These are phyloP conservation scores for Rostratula benghalensis DNA, from an alignment of 2,113 vertebrate species.

Conservation along the genomic window DNA sequence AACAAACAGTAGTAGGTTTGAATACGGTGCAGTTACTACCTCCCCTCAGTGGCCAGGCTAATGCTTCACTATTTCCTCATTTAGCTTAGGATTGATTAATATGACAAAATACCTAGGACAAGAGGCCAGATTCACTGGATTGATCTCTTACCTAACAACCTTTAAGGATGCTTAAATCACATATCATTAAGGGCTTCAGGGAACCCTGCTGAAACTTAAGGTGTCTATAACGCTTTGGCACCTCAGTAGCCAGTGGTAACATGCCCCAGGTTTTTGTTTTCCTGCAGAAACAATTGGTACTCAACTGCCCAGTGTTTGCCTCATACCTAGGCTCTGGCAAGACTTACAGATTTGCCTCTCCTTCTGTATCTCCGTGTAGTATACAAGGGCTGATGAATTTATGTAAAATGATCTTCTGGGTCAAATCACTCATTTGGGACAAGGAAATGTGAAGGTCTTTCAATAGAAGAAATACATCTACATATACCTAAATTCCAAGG, in stretches of 20 bases:
- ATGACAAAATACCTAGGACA: background rate
- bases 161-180: background rate
- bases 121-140: background rate
- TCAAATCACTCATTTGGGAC: background rate
- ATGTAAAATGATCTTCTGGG: background rate
- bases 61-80: background rate
- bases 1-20: background rate
- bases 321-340: background rate
- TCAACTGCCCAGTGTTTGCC: accelerated
- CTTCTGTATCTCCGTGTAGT: background rate
- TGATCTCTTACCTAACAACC: background rate
- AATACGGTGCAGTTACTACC: background rate
- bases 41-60: background rate
- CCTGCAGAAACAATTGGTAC: background rate
- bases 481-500: background rate
- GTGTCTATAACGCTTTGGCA: background rate
- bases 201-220: background rate
- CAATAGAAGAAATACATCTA: background rate
- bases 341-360: background rate
- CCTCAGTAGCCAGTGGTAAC: background rate
- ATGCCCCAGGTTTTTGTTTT: background rate
- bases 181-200: background rate
- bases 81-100: background rate
- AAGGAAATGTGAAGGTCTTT: background rate
- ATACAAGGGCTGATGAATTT: background rate